Base-by-base conservation (phyloP, 2,888 invertebrate genomes). In the Glaucopsyche alexis region DNA sequence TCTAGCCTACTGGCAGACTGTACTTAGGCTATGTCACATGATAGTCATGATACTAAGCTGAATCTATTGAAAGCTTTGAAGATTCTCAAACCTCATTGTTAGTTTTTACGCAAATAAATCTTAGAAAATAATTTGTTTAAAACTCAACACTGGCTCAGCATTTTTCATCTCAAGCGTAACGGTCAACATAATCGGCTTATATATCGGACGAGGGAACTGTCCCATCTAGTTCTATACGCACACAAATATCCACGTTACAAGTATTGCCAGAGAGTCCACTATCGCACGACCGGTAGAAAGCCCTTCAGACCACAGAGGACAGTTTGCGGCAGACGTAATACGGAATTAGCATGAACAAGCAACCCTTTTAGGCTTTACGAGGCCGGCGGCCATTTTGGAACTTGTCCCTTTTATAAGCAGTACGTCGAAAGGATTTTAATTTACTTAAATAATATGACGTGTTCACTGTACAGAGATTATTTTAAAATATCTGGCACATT, bases 351-450 rank as follows among this genome's bases (percentile, higher is more conserved):
- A 38, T 14, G 60, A 60, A 60, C 60, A 60, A 60, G 60, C 60
- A 60, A 60, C 60, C 60, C 60, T 60, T 60, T 60, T 60, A 60
- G 60, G 60, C 29, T 60, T 60, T 60, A 60, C 60, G 60, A 60
- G 60, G 13, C 11, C 60, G 60, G 19, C 55, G 6, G 60, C 60
- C 29, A 60, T 60, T 60, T 60, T 60, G 60, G 14, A 29, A 60
- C 29, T 38, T 60, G 60, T 38, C 60, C 60, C 60, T 60, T 38
- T 60, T 60, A 29, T 29, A 60, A 29, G 29, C 14, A 60, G 38
- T 29, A 38, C 38, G 29, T 60, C 60, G 38, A 60, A 60, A 16
- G 13, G 29, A 60, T 60, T 29, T 29, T 60, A 29, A 55, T 55
- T 55, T 19, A 55, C 19, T n/a, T n/a, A n/a, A n/a, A 19, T 52